phyloP scores from a whole-genome alignment of 1,140 invertebrate species.

The Caerostris extrusa region DNA sequence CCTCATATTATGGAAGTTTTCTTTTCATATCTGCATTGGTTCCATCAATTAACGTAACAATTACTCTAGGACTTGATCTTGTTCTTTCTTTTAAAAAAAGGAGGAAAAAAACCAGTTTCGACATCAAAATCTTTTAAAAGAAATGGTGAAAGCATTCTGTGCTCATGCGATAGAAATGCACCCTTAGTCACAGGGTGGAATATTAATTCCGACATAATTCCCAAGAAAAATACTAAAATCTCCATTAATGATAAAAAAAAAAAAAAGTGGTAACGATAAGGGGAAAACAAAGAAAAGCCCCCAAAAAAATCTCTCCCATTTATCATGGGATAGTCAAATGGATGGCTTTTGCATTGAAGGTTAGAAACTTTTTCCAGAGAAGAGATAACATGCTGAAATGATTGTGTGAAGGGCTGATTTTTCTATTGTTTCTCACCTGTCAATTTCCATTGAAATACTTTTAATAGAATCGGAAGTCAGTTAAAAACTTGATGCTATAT shows the following conservation, averaged over 20 bases:
- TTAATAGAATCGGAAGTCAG: neutral
- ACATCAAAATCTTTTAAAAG: neutral
- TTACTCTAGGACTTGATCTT: neutral
- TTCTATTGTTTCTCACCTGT: neutral
- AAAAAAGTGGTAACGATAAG: slow-evolving; percentile 24
- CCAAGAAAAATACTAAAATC: neutral
- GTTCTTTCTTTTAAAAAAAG: neutral
- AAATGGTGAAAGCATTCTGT: neutral
- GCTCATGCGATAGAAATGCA: neutral
- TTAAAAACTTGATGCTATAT: neutral
- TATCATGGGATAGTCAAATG: neutral
- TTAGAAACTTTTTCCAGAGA: neutral
- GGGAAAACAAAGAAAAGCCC: neutral
- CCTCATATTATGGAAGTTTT: neutral
- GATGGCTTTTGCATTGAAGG: neutral
- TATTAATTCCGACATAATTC: neutral
- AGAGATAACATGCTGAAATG: neutral
- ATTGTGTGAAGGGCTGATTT: neutral
- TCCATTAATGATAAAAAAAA: neutral
- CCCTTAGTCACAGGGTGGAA: neutral
- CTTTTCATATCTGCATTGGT: neutral
- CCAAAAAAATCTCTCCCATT: neutral
- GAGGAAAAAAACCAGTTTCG: neutral
- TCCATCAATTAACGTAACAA: neutral
- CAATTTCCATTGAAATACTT: neutral